Conservation (phyloP, 2,797 vertebrate genomes). For the Acanthiza pusilla region DNA sequence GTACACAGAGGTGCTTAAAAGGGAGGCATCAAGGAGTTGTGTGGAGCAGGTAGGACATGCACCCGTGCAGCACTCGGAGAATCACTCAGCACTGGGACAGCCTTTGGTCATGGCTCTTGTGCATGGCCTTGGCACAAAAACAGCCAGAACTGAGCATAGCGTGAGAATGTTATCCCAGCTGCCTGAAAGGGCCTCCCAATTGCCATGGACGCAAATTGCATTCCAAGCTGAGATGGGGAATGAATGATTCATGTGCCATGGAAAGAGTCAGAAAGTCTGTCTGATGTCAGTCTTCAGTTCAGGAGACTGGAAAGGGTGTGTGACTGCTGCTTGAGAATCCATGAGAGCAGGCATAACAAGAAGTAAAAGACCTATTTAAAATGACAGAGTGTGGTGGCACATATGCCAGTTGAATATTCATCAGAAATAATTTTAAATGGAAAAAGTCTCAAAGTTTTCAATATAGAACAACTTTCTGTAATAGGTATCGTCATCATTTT, state of each 20-base stretch:
- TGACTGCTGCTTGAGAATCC: not conserved
- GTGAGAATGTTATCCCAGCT: not conserved
- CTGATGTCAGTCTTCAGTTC: not conserved
- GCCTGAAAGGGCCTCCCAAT: not conserved
- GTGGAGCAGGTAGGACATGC: not conserved
- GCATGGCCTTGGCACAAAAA: not conserved
- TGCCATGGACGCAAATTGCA: not conserved
- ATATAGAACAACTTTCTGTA: not conserved
- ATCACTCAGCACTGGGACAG: fast-evolving
- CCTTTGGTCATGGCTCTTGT: not conserved
- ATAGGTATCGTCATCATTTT: not conserved
- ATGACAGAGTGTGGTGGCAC: not conserved
- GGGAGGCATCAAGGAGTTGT: not conserved
- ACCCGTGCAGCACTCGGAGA: not conserved
- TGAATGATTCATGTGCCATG: not conserved
- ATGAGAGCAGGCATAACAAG: not conserved
- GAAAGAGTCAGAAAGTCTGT: not conserved
- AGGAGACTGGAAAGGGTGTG: not conserved
- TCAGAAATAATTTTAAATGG: not conserved
- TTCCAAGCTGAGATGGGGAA: not conserved
- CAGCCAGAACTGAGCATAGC: not conserved
- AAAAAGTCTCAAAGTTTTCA: not conserved
- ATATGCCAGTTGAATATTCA: not conserved
- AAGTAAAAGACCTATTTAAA: not conserved
- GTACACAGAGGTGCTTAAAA: not conserved